Percentiles rank a stretch among this genome's conserved stretches.
Evolutionary conservation across 2,797 vertebrate genomes (phyloP).

Genomic region (Alfaro cultratus): DNA sequence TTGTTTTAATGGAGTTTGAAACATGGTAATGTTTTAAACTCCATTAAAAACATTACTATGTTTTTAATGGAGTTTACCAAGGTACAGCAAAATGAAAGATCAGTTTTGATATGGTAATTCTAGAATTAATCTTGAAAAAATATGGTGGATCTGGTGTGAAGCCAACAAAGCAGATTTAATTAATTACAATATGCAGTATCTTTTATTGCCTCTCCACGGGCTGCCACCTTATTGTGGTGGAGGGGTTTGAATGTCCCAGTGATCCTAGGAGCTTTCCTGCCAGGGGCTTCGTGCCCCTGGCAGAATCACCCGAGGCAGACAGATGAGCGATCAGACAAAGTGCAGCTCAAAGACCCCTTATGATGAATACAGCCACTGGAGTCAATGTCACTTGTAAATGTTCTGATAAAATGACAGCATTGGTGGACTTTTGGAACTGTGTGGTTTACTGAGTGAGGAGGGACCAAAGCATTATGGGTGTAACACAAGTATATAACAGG

Average conservation of each 20-base stretch:
- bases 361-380: no score
- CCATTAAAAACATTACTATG: no score
- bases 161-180: neutral
- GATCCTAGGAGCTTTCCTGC: no score
- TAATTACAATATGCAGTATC: neutral
- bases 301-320: no score
- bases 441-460: constrained; percentile 48
- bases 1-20: no score
- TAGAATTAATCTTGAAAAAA: neutral
- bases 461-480: constrained; percentile 50
- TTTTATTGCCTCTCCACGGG: neutral
- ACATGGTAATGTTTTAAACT: no score
- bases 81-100: neutral
- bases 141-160: neutral
- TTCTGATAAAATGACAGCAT: constrained; percentile 42
- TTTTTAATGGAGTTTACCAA: neutral
- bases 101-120: neutral
- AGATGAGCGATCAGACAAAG: no score
- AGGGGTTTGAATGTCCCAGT: no score
- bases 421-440: constrained; percentile 64
- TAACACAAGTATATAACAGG: constrained; percentile 70
- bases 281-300: no score
- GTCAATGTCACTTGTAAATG: constrained; percentile 33
- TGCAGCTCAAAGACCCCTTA: no score
- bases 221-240: no score